phyloP scores from a whole-genome alignment of 2,113 vertebrate species.

The Cyanoramphus novaezelandiae region DNA sequence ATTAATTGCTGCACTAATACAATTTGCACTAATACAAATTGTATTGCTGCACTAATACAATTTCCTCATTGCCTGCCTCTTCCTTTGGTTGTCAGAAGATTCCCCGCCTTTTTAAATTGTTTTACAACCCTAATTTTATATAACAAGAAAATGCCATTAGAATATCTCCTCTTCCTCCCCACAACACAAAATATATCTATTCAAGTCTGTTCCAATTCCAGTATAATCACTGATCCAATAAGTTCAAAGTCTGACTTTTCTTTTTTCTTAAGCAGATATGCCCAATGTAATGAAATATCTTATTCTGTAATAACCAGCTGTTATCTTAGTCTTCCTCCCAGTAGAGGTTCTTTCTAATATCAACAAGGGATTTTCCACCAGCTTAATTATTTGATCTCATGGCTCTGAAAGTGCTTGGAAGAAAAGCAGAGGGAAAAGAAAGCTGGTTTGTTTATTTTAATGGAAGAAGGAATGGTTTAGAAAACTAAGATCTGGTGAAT shows the following conservation, averaged over 20 bases:
- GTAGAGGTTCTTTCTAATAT: constrained; percentile 30
- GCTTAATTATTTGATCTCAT: constrained; percentile 62
- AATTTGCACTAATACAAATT: background rate
- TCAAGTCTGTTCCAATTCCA: background rate
- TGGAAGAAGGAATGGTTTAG: constrained; percentile 46
- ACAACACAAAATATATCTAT: background rate
- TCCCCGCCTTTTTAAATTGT: background rate
- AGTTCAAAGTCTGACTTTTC: constrained; percentile 24
- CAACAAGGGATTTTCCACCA: constrained; percentile 51
- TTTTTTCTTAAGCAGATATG: constrained; percentile 5
- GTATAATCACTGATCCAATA: constrained; percentile 9
- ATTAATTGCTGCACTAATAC: background rate
- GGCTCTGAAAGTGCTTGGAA: constrained; percentile 34
- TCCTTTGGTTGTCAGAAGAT: background rate
- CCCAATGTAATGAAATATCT: constrained; percentile 36
- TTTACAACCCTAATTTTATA: background rate
- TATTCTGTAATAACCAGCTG: constrained; percentile 48
- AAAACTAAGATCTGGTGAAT: constrained; percentile 50
- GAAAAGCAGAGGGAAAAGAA: constrained; percentile 12
- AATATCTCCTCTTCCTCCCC: background rate
- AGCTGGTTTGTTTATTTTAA: constrained; percentile 56
- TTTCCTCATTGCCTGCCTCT: background rate
- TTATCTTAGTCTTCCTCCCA: constrained; percentile 44
- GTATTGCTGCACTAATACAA: background rate
- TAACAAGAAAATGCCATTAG: background rate